Base-by-base conservation (phyloP, 2,888 invertebrate species). In the Herminia tarsipennalis region DNA sequence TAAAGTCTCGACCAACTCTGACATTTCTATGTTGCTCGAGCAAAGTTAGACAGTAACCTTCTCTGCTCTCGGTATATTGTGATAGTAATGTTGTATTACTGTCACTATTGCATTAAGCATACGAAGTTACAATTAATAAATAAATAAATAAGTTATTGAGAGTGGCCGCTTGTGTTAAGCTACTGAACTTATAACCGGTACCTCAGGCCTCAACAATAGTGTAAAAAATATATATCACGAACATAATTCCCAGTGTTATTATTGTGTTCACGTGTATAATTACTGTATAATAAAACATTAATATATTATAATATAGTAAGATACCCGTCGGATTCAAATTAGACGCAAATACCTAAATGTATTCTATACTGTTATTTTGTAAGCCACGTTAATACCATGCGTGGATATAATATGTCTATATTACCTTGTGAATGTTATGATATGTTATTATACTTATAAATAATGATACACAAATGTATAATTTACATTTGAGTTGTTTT, bases 331-430 rank as follows among this genome's bases (percentile, higher is more conserved):
- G 61, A 68, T 72, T 72, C 72, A 75, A 80, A 81, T 82, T 81
- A 80, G 74, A 79, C 71, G 70, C 69, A 71, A 83, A 83, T n/a
- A n/a, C n/a, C n/a, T n/a, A 82, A 81, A 77, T 68, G 72, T 81
- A 79, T 80, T 76, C 74, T 78, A 79, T 72, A 71, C 77, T 78
- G 80, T 83, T 78, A 83, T 84, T 80, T 73, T 70, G 78, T 73
- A n/a, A 73, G 70, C 52, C 44, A 67, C 66, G 57, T 77, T 86
- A 84, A 86, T 86, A 86, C 85, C 72, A 62, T 73, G 70, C 76
- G 79, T 80, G 78, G 75, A 80, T 73, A 78, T 77, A 72, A 74
- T 75, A 75, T 66, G 66, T 71, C 58, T 73, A 75, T 78, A 78
- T 76, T 76, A 71, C 60, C 73, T 63, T 69, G 70, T 71, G 72